Base-by-base conservation (phyloP, 2,888 invertebrate genomes). In the Linnaemya vulpina region DNA sequence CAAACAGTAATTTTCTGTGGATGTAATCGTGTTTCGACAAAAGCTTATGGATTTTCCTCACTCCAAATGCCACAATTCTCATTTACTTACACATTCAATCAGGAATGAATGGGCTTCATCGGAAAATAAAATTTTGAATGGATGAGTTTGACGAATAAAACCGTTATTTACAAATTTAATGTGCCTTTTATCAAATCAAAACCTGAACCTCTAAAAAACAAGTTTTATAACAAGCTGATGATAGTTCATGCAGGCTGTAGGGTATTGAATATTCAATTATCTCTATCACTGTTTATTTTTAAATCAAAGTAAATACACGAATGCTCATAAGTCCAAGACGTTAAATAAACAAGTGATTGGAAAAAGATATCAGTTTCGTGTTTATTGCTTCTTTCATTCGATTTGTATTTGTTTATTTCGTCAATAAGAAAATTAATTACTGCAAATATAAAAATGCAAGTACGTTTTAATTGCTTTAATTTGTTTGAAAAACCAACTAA, bases 261-360 rank as follows among this genome's bases (percentile, higher is more conserved):
- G 30, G 58, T 55, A 22, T 9, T 55, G 70, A 17, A 11, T 22
- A 58, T 11, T 13, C 30, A 22, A 22, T 62, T 30, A 49, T 63
- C 38, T 51, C 55, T 74, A 63, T 63, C 51, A 22, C n/a, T 25
- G 22, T 62, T 63, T 51, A 51, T 62, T 73, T n/a, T 35, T n/a
- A 7, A 38, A 20, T 15, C 15, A 35, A 58, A 60, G 35, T 35
- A 9, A 60, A 49, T 30, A 73, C n/a, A 17, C 11, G 38, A 10
- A 40, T 2, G 13, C 20, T 49, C n/a, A 25, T 11, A 74, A 63
- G 74, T 63, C 17, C 63, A 74, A 25, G 51, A 38, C 25, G 11
- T 38, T 17, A 74, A 73, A 38, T 20, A 38, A 63, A 40, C 40
- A 40, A 15, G 25, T 74, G 40, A 22, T 38, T 40, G 22, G 11